Evolutionary conservation across 2,113 vertebrate species (phyloP), one percentile per base, ranked within the genome.

Genomic region (Myiopsitta monachus): DNA sequence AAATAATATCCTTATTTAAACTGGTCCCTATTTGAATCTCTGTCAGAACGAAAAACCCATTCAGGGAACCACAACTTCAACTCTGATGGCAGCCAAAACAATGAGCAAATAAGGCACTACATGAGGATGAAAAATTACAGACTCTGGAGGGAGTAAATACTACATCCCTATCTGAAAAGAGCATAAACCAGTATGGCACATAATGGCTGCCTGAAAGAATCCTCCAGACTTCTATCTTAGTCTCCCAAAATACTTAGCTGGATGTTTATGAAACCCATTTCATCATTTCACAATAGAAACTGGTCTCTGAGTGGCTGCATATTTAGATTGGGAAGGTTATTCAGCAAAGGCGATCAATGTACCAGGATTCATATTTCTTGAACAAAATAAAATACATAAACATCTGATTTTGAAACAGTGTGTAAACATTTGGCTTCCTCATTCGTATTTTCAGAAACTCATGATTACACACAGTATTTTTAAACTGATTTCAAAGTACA

Each of bases 291-390:
- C 39, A 54, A 24, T 0, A 87, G 39, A 52, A 82, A 43, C 44
- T 47, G 68, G 24, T 78, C 55, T 61, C 52, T 23, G 38, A 62
- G 46, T 28, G 24, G 49, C 38, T 54, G 46, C 17, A 28, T 26
- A n/a, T 59, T 85, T 22, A 54, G 43, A 43, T 0, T 30, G 19
- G 41, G 55, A 88, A 33, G 13, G 18, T 72, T 91, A 81, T 15
- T 55, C 51, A 70, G 55, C 41, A 68, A 64, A 87, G 57, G 27
- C 11, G 24, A 70, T 12, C 0, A 0, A n/a, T 31, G 6, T 9
- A 28, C n/a, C 0, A 1, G 11, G 8, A 70, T 49, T 63, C 19
- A 18, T 7, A 17, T 52, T 54, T 61, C 30, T 7, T 41, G 26
- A 88, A 52, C 10, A 57, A 30, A 30, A 55, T 21, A 63, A 86